Evolutionary conservation across 53 echinoderm and acorn worm genomes (phyloP).

Genomic region (Holothuria scabra): DNA sequence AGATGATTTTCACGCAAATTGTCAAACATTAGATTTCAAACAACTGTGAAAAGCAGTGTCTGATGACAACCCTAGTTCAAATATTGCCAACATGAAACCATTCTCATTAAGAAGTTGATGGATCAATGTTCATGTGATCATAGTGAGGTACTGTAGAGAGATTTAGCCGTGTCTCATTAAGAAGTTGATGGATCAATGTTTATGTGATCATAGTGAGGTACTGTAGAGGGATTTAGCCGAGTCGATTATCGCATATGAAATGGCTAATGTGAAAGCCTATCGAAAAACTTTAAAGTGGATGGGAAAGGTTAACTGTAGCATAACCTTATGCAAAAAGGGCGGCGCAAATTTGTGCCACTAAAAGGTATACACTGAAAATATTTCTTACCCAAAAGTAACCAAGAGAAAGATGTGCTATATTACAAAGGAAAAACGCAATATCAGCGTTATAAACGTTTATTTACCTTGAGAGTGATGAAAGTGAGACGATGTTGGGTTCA

Average conservation of each 20-base stretch:
- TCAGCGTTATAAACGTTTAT: constrained; percentile 66
- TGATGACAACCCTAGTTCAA: neutral
- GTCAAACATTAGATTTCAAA: too few species aligned
- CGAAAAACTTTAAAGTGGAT: neutral
- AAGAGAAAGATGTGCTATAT: constrained; percentile 58
- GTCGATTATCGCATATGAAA: constrained; percentile 59
- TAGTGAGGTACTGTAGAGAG: constrained; percentile 38
- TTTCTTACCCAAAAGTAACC: constrained; percentile 65
- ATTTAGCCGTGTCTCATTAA: too few species aligned
- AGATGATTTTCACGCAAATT: too few species aligned
- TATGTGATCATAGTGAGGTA: too few species aligned
- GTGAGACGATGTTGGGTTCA: constrained; percentile 51
- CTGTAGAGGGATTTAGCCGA: constrained; percentile 51
- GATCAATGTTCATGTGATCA: constrained; percentile 35
- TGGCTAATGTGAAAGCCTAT: constrained; percentile 54
- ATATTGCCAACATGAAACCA: constrained; percentile 38
- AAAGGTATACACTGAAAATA: constrained; percentile 57
- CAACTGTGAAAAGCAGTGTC: neutral
- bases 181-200: too few species aligned
- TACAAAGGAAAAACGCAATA: too few species aligned
- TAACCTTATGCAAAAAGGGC: constrained; percentile 37
- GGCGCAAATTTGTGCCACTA: constrained; percentile 51
- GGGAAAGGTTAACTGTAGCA: neutral
- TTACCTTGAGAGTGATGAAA: constrained; percentile 31
- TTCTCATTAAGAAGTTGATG: constrained; percentile 41